These are phyloP conservation scores for Parnassius glacialis DNA, from an alignment of 2,888 invertebrate species.

Conservation along the genomic window DNA sequence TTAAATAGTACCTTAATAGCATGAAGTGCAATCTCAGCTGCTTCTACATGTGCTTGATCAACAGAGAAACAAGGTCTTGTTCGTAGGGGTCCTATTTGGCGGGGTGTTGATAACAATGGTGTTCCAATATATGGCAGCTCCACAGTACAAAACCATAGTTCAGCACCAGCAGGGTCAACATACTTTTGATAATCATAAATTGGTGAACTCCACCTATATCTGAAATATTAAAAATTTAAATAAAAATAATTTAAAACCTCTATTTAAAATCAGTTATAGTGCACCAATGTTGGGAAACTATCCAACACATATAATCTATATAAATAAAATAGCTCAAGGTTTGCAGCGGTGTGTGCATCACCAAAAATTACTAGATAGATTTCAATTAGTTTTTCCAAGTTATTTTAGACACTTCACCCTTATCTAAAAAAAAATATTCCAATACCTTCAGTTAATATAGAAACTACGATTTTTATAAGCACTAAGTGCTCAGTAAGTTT, in stretches of 20 bases:
- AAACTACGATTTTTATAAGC: too few species aligned
- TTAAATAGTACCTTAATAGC: constrained; percentile 52
- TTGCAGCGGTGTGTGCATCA: too few species aligned
- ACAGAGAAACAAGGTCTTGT: constrained; percentile 50
- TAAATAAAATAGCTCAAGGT: too few species aligned
- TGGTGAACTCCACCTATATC: constrained; percentile 64
- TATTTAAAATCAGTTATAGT: not conserved
- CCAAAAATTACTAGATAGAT: too few species aligned
- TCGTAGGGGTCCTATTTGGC: constrained; percentile 52
- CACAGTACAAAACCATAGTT: constrained; percentile 56
- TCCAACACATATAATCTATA: too few species aligned
- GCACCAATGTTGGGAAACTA: not conserved
- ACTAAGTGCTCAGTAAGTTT: too few species aligned
- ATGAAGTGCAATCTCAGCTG: constrained; percentile 57
- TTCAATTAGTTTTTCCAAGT: too few species aligned
- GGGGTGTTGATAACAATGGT: constrained; percentile 49
- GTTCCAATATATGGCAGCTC: constrained; percentile 59
- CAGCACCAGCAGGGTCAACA: constrained; percentile 43
- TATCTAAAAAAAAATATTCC: too few species aligned
- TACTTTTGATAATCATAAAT: constrained; percentile 59
- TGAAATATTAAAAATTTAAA: constrained; percentile 32
- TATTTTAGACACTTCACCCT: too few species aligned
- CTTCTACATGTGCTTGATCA: constrained; percentile 59
- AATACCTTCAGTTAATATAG: too few species aligned
- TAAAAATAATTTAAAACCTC: not conserved